phyloP scores from a whole-genome alignment of 2,113 vertebrate genomes.

The Calonectris borealis region DNA sequence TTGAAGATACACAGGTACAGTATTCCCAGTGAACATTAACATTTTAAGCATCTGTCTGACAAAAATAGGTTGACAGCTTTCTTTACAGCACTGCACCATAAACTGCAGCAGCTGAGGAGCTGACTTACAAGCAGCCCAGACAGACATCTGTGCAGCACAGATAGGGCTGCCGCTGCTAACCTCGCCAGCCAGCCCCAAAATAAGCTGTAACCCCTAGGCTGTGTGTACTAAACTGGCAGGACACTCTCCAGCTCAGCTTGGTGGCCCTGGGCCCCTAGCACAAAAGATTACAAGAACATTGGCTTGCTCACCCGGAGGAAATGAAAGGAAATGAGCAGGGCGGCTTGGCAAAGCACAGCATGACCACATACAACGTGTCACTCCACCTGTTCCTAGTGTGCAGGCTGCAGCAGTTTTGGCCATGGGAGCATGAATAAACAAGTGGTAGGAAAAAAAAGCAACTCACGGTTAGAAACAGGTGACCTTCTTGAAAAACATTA shows the following conservation, averaged over 20 bases:
- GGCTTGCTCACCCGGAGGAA: not conserved
- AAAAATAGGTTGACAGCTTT: not conserved
- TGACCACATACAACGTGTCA: not conserved
- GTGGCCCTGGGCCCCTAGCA: rapidly evolving
- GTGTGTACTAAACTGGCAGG: not conserved
- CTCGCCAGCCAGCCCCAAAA: not conserved
- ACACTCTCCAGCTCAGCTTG: not conserved
- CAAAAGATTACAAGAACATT: not conserved
- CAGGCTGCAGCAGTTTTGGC: rapidly evolving
- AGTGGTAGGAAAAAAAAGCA: not conserved
- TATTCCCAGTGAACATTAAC: not conserved
- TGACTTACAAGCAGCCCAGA: not conserved
- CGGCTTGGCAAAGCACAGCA: not conserved
- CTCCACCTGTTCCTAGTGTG: conserved; percentile 10
- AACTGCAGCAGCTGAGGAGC: not conserved
- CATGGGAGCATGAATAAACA: rapidly evolving
- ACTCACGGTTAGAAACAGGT: not conserved
- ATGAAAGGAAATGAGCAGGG: not conserved
- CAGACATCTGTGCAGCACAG: not conserved
- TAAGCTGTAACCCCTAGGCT: not conserved
- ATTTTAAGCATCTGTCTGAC: not conserved
- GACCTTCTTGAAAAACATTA: not conserved
- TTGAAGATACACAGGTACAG: not conserved
- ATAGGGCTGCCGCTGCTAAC: not conserved
- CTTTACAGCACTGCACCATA: not conserved